phyloP scores from a whole-genome alignment of 2,797 vertebrate genomes.

The Phoxinus dragarum region DNA sequence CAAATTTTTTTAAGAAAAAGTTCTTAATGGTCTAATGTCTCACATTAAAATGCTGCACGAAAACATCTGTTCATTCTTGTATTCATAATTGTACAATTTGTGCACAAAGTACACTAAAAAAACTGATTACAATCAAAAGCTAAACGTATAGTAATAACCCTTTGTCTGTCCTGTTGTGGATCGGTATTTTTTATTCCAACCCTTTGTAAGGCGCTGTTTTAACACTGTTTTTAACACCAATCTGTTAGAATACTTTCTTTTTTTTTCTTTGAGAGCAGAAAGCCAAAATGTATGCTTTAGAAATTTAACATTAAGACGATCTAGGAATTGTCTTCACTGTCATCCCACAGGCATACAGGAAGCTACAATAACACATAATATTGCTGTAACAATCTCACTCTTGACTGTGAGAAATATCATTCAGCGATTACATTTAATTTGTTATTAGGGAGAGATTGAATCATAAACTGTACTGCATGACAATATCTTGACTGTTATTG shows the following conservation, averaged over 20 bases:
- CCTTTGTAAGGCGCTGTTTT: slow-evolving; percentile 10
- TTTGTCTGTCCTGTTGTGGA: background rate
- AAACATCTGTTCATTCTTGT: background rate
- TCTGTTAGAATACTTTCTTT: background rate
- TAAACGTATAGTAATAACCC: background rate
- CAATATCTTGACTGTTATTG: slow-evolving; percentile 4
- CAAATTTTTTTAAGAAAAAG: too few species aligned
- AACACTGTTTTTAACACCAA: background rate
- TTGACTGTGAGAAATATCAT: slow-evolving; percentile 19
- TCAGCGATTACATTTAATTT: slow-evolving; percentile 29
- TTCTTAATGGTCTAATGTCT: too few species aligned
- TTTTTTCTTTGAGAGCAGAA: background rate
- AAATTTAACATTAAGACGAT: background rate
- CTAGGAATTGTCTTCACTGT: background rate
- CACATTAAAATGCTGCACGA: background rate
- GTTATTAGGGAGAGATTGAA: slow-evolving; percentile 23
- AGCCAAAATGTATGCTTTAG: slow-evolving; percentile 10
- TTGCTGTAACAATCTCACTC: background rate
- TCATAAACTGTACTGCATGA: slow-evolving; percentile 14
- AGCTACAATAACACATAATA: slow-evolving; percentile 10
- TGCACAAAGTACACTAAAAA: background rate
- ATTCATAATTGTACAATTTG: background rate
- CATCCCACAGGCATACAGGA: background rate
- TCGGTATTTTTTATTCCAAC: background rate
- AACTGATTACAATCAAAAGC: background rate